Percentiles rank a stretch among this genome's conserved stretches.
Conservation (phyloP, 2,113 vertebrate genomes). For the Perognathus longimembris region DNA sequence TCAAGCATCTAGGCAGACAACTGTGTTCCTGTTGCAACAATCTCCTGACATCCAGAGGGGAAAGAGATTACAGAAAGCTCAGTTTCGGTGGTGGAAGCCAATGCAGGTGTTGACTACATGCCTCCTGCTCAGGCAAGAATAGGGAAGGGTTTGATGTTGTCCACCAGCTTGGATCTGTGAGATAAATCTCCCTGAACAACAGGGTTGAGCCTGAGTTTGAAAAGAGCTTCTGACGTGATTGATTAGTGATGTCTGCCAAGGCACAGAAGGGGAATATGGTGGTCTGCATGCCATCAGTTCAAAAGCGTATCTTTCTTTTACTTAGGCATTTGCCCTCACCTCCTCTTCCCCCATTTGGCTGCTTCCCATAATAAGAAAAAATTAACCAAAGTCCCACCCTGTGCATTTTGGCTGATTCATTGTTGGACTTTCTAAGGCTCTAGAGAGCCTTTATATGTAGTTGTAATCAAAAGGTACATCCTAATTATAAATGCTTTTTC, state of each 20-base stretch:
- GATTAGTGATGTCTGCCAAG: constrained; percentile 35
- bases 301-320: neutral
- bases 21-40: neutral
- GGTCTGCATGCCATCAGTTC: neutral
- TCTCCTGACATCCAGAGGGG: neutral
- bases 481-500: constrained; percentile 63
- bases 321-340: neutral
- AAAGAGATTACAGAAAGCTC: neutral
- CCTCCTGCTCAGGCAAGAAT: neutral
- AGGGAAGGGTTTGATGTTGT: neutral
- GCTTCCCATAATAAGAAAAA: neutral
- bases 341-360: neutral
- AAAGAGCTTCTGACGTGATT: neutral
- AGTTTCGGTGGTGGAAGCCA: neutral
- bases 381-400: neutral
- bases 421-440: neutral
- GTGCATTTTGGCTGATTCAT: neutral
- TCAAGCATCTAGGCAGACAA: neutral
- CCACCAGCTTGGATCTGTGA: neutral
- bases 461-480: constrained; percentile 25
- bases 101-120: neutral
- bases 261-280: neutral
- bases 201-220: neutral
- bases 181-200: neutral
- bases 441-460: neutral